Evolutionary conservation across 2,888 invertebrate genomes (phyloP), one percentile per base, ranked within the genome.

Genomic region (Sinopyrophorus schimmeli): DNA sequence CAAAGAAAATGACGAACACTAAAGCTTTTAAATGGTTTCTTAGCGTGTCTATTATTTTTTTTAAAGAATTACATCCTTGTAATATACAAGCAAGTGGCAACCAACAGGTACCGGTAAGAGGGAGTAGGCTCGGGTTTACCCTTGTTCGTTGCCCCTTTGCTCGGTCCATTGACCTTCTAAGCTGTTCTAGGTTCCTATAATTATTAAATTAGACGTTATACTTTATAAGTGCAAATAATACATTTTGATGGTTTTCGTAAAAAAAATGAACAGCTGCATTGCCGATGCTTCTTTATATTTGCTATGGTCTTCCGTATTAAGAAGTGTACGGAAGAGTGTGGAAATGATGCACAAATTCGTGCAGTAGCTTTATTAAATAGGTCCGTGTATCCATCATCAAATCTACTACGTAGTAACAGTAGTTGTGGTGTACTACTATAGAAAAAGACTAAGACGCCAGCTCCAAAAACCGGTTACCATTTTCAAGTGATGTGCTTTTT

Each of bases 401-500:
- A 68, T 68, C 64, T 69, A 69, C 69, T 67, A 70, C 69, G 57
- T 52, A 54, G 67, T 70, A 71, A 69, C 67, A 70, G 70, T 69
- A 70, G 69, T 71, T 69, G 70, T 70, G 32, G 46, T 69, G 69
- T 72, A 72, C 62, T 68, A 68, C 65, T 66, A 67, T 60, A 64
- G 65, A 58, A 54, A 67, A 68, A 68, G 67, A 69, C 65, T 58
- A 61, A 54, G 47, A 66, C 66, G 59, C 67, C 62, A 63, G 63
- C 64, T 55, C 51, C 56, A 63, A 59, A 66, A 72, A 70, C 73
- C 69, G 72, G 71, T 73, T 72, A 65, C 67, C 66, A 65, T 65
- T 69, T 71, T 66, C 71, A 72, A 71, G 70, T 72, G 73, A 72
- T 73, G 71, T 67, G 67, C 69, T 69, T 72, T 70, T 70, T 68